phyloP scores from a whole-genome alignment of 2,888 invertebrate genomes.

The Zaprionus lineosus region DNA sequence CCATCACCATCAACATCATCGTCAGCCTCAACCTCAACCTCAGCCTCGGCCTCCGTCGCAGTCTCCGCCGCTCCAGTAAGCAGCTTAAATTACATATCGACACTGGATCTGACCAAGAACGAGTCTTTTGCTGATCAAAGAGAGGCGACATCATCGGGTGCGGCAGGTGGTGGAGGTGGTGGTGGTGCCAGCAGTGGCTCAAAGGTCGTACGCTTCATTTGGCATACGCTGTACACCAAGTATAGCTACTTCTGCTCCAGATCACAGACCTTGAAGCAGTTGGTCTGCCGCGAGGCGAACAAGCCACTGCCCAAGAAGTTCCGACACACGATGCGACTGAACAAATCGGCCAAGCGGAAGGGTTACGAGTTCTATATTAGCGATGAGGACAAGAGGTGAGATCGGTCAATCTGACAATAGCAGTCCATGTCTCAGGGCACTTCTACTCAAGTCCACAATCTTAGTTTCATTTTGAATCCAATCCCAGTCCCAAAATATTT shows the following conservation, averaged over 20 bases:
- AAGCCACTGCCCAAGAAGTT: conserved; percentile 79
- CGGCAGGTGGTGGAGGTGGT: not conserved
- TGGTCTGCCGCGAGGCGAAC: conserved; percentile 73
- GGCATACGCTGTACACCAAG: conserved; percentile 75
- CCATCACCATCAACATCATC: not conserved
- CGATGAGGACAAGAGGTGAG: conserved; percentile 79
- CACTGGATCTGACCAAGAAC: conserved; percentile 53
- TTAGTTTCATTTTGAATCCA: no score
- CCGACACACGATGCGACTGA: conserved; percentile 72
- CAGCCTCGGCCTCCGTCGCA: no score
- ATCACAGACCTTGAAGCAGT: conserved; percentile 57
- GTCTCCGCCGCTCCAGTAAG: conserved; percentile 21
- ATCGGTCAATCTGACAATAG: no score
- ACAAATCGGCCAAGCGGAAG: conserved; percentile 79
- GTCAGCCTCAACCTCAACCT: not conserved
- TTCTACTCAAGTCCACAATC: no score
- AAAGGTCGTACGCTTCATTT: conserved; percentile 71
- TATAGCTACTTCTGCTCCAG: conserved; percentile 66
- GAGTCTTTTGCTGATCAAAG: conserved; percentile 36
- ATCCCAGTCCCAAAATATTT: conserved; percentile 1
- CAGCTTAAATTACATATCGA: conserved; percentile 56
- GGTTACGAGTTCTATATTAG: conserved; percentile 78
- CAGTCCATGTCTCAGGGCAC: no score
- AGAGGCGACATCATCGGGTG: conserved; percentile 11
- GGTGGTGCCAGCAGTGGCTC: conserved; percentile 56